A percentile compares a stretch with the other conserved stretches of the same genome.
phyloP scores from a whole-genome alignment of 2,113 vertebrate genomes.

The Casuarius casuarius region DNA sequence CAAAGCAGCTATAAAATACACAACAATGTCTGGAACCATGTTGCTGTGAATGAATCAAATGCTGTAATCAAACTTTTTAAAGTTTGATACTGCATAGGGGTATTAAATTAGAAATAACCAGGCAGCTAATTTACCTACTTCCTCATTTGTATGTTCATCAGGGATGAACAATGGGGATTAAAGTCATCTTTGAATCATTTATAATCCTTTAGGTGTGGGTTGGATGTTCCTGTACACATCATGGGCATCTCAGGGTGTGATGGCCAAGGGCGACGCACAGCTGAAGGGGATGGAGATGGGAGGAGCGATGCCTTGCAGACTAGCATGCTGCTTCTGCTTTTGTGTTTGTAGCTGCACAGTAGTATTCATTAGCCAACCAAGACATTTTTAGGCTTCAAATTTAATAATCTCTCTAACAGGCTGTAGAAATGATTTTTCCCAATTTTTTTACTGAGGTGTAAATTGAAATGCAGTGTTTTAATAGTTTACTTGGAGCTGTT shows the following conservation, averaged over 20 bases:
- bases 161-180: neutral
- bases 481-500: neutral
- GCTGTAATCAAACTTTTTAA: neutral
- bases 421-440: neutral
- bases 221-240: accelerated
- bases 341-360: neutral
- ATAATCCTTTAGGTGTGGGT: neutral
- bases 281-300: neutral
- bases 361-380: neutral
- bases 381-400: neutral
- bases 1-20: neutral
- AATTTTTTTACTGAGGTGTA: neutral
- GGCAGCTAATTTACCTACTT: neutral
- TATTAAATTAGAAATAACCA: constrained; percentile 1
- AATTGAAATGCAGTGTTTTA: neutral
- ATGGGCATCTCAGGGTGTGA: accelerated
- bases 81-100: too few species aligned
- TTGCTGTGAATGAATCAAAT: constrained; percentile 11
- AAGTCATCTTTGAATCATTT: neutral
- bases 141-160: neutral
- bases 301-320: neutral
- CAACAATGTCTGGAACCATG: neutral
- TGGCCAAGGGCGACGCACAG: accelerated
- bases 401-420: neutral
- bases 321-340: neutral